Conservation (phyloP, 2,113 vertebrate species). For the Uropsilus gracilis region DNA sequence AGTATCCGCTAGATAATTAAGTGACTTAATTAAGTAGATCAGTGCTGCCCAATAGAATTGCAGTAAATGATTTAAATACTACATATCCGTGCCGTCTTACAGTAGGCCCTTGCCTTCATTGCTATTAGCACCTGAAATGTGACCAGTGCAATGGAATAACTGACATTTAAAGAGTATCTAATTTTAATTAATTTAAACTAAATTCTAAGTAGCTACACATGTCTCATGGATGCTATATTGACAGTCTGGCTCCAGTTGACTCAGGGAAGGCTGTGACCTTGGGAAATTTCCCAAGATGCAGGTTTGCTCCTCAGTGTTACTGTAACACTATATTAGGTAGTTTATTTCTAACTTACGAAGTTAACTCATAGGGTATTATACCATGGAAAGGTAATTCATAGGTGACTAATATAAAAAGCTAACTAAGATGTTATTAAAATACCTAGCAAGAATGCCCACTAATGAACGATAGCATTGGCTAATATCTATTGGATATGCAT, state of each 20-base stretch:
- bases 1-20: neutral
- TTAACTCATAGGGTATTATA: neutral
- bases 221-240: neutral
- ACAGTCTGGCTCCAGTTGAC: neutral
- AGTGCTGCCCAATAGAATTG: neutral
- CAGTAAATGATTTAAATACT: neutral
- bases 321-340: neutral
- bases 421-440: neutral
- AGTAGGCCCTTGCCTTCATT: neutral
- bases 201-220: neutral
- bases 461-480: neutral
- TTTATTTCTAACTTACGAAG: neutral
- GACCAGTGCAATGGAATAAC: neutral
- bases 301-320: neutral
- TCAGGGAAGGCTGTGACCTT: neutral
- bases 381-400: neutral
- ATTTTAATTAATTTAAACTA: neutral
- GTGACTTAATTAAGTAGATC: neutral
- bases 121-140: neutral
- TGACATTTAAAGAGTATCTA: neutral
- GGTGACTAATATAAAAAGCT: neutral
- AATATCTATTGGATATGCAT: no score
- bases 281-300: neutral
- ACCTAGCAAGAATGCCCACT: neutral
- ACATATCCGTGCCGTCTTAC: neutral